Conservation (phyloP, 2,888 invertebrate genomes). For the Eurytoma adleriae region DNA sequence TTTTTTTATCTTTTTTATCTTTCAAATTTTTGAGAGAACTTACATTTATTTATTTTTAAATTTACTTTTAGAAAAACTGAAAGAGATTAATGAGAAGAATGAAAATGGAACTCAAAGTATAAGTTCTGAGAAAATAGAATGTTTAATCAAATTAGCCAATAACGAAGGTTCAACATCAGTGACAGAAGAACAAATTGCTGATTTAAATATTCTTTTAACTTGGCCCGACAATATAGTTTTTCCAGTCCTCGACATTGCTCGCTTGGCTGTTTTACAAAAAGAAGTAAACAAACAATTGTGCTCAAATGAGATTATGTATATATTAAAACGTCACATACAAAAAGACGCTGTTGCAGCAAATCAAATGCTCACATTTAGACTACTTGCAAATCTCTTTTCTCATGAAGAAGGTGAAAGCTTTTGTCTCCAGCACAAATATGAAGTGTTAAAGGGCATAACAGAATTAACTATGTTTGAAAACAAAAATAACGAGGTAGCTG, state of each 20-base stretch:
- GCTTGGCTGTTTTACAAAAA: constrained; percentile 87
- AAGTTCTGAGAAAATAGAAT: constrained; percentile 79
- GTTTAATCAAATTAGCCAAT: constrained; percentile 81
- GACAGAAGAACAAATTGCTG: constrained; percentile 49
- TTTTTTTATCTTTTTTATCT: not conserved
- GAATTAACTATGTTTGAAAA: constrained; percentile 78
- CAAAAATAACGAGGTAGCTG: constrained; percentile 81
- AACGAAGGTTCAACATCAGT: constrained; percentile 54
- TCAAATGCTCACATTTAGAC: constrained; percentile 86
- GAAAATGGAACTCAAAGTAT: constrained; percentile 78
- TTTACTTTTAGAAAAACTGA: constrained; percentile 68
- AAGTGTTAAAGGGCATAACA: constrained; percentile 78
- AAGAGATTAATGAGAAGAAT: constrained; percentile 84
- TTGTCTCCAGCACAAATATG: constrained; percentile 79
- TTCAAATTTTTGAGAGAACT: constrained; percentile 35
- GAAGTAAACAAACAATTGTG: constrained; percentile 79
- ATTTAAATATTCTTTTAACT: constrained; percentile 31
- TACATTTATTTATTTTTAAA: not conserved
- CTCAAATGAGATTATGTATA: constrained; percentile 61
- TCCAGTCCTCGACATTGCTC: constrained; percentile 91
- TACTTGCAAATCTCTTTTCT: constrained; percentile 88
- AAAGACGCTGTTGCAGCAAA: constrained; percentile 80
- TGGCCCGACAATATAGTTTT: constrained; percentile 84
- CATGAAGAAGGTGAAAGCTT: constrained; percentile 83
- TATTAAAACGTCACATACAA: constrained; percentile 75